phyloP scores from a whole-genome alignment of 2,797 vertebrate genomes.

The Myotis findleyi region DNA sequence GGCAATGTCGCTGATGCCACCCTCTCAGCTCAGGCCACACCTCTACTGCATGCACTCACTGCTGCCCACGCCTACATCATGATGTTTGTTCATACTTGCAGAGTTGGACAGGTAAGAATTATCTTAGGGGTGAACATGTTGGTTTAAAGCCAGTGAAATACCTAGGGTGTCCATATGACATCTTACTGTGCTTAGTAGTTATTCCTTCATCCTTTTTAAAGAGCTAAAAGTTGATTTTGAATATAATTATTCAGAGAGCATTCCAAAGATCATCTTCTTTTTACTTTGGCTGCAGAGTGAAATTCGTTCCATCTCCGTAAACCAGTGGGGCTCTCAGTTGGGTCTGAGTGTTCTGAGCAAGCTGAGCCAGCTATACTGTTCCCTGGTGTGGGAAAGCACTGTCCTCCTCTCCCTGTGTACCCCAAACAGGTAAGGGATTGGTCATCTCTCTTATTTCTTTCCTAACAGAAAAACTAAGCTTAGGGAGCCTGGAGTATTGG shows the following conservation, averaged over 20 bases:
- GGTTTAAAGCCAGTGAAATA: slow-evolving; percentile 32
- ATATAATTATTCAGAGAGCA: neutral
- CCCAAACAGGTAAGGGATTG: slow-evolving; percentile 93
- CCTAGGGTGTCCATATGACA: neutral
- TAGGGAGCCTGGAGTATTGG: neutral
- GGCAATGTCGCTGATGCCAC: slow-evolving; percentile 96
- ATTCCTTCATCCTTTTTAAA: neutral
- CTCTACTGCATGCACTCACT: slow-evolving; percentile 95
- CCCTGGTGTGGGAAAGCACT: slow-evolving; percentile 97
- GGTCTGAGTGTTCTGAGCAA: slow-evolving; percentile 96
- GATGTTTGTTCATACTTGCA: slow-evolving; percentile 98
- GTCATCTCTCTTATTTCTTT: slow-evolving; percentile 11
- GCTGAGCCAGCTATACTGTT: slow-evolving; percentile 97
- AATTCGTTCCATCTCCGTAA: slow-evolving; percentile 97
- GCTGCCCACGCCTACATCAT: slow-evolving; percentile 98
- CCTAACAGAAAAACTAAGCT: slow-evolving; percentile 15
- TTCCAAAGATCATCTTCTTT: slow-evolving; percentile 33
- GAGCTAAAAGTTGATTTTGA: neutral
- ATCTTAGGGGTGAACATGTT: neutral
- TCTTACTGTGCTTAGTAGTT: slow-evolving; percentile 4
- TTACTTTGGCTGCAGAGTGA: slow-evolving; percentile 91
- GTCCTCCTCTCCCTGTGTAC: slow-evolving; percentile 97
- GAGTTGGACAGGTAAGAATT: slow-evolving; percentile 95
- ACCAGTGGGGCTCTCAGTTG: slow-evolving; percentile 98
- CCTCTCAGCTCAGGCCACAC: slow-evolving; percentile 95